These are phyloP conservation scores for Potamarius usumacintae DNA, from an alignment of 2,113 vertebrate genomes.

Conservation along the genomic window DNA sequence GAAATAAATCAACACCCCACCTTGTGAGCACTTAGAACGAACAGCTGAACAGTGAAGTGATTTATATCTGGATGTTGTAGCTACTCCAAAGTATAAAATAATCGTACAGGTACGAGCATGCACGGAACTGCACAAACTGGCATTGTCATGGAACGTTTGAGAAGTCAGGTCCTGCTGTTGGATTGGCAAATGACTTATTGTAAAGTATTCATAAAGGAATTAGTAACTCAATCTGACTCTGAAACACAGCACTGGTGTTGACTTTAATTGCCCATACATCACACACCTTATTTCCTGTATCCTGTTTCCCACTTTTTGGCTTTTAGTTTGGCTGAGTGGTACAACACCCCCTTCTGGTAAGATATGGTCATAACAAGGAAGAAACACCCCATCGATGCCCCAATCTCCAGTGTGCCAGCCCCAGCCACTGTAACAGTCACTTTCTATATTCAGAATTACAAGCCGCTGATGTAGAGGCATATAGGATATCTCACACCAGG, in stretches of 20 bases:
- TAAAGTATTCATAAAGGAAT: not conserved
- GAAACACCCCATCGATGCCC: not conserved
- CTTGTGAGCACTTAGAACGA: not conserved
- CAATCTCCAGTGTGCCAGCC: conserved; percentile 54
- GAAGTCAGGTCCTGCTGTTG: not conserved
- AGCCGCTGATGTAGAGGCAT: conserved; percentile 71
- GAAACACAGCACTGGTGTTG: not conserved
- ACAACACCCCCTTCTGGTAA: conserved; percentile 44
- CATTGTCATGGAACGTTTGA: not conserved
- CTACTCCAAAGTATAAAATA: not conserved
- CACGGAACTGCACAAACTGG: not conserved
- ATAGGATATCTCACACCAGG: conserved; percentile 75
- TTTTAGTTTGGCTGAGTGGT: conserved; percentile 12
- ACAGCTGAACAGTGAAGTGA: not conserved
- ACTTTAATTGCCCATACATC: not conserved
- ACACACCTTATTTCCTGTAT: not conserved
- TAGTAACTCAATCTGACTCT: not conserved
- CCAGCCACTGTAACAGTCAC: conserved; percentile 58
- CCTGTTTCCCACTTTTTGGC: not conserved
- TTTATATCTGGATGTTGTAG: not conserved
- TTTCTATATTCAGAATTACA: conserved; percentile 73
- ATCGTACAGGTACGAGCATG: not conserved
- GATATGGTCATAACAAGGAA: not conserved
- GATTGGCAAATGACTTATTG: not conserved
- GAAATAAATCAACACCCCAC: not conserved